Base-by-base conservation (phyloP, 1,140 invertebrate genomes). In the Mizuhopecten yessoensis region DNA sequence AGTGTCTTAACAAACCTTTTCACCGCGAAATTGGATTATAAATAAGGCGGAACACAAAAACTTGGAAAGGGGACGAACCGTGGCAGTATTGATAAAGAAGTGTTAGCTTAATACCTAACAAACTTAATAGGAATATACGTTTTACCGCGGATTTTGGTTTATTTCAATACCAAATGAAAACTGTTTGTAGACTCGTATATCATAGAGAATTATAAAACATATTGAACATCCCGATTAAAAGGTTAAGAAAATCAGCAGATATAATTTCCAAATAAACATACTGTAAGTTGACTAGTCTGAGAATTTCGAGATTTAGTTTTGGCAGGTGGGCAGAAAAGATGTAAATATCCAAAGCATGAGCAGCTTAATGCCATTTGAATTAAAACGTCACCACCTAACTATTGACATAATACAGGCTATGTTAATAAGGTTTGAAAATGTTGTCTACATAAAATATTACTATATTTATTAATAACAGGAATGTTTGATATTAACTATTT, bases 1-100 rank as follows among this genome's bases (percentile, higher is more conserved):
- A 15, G 42, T 45, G n/a, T 75, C n/a, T 29, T 75, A 29, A 75
- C 23, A 75, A 75, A 75, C 57, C 57, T 75, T 75, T 75, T 75
- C 57, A 75, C 57, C 57, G 57, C 57, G 57, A 75, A 75, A 75
- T 75, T 75, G 57, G 57, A 75, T 75, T 75, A 75, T 75, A 75
- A 75, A 75, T 29, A 75, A 75, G 57, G 23, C 57, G n/a, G 23
- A n/a, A 75, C 57, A 75, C 57, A 5, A 29, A 75, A 29, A n/a
- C 57, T 75, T 29, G 57, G 57, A 75, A 75, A 75, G 23, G 57
- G 57, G 57, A 29, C 57, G 57, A 75, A 75, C 57, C 57, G 57
- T 75, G 57, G 57, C 57, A 29, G 57, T 75, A 1, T 29, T 75
- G 11, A 75, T n/a, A 75, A 75, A 75, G 57, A 5, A 29, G 5